Evolutionary conservation across 2,888 invertebrate genomes (phyloP).

Genomic region (Pristionchus japonicus): DNA sequence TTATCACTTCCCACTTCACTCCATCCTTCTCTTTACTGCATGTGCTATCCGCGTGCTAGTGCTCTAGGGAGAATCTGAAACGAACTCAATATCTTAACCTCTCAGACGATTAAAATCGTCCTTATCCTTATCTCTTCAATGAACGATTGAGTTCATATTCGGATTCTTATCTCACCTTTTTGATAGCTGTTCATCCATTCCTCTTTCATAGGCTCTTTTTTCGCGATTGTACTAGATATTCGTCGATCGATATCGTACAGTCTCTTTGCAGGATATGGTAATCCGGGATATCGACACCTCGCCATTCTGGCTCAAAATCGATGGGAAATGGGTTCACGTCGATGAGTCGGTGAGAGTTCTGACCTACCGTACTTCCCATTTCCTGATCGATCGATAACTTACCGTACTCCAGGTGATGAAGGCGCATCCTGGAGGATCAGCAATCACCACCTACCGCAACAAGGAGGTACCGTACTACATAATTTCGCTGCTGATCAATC

Average conservation of each 20-base stretch:
- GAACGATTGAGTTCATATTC: neutral
- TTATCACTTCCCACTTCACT: neutral
- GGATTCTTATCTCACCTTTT: neutral
- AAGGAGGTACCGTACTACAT: conserved; percentile 57
- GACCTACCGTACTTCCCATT: neutral
- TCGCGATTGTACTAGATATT: neutral
- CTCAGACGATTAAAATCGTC: neutral
- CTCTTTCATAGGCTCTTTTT: neutral
- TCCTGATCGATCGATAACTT: neutral
- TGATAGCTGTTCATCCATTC: neutral
- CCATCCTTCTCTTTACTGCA: neutral
- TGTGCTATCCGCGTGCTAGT: neutral
- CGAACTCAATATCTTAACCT: neutral
- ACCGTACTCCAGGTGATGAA: conserved; percentile 48
- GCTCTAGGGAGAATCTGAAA: neutral
- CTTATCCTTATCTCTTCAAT: neutral
- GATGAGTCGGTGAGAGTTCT: conserved; percentile 59
- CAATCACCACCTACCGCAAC: conserved; percentile 71
- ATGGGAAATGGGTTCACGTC: conserved; percentile 71
- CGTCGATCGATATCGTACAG: neutral
- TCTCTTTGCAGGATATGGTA: conserved; percentile 60
- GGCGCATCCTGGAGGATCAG: conserved; percentile 70
- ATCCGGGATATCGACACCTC: conserved; percentile 66
- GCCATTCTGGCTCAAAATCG: conserved; percentile 70
- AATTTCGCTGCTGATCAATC: neutral